Base-by-base conservation (phyloP, 2,113 vertebrate species). In the Archilochus colubris region DNA sequence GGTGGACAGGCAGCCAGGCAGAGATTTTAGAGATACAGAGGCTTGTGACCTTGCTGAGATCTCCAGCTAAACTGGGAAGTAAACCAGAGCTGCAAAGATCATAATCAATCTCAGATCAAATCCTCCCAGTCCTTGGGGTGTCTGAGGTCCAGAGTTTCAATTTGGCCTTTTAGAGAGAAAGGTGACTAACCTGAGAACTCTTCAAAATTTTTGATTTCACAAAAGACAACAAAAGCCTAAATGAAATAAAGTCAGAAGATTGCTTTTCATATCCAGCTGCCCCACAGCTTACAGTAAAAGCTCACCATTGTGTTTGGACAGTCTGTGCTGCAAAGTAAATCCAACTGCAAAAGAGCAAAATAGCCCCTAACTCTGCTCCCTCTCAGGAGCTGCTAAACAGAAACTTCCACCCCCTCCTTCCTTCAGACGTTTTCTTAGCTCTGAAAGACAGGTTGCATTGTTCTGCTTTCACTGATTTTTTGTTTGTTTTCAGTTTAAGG, bases 401-500 rank as follows among this genome's bases (percentile, higher is more conserved):
- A 88, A 88, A 83, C 75, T 59, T 61, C 30, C n/a, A 58, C 17
- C 18, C 27, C 8, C 58, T 82, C 57, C 51, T 62, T 95, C 44
- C 62, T 86, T 91, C 81, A 80, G 18, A 64, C 27, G 72, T 38
- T 75, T 76, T n/a, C 31, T 33, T 73, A 74, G n/a, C 62, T 59
- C 50, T 82, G 64, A 78, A 74, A 75, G 31, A 88, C 25, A 88
- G 25, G 36, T 12, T 66, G 14, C 38, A 75, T 59, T 84, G 66
- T 82, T 63, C 70, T 63, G 40, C 40, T 40, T 40, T 40, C 11
- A 40, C 40, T 40, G 40, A 40, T 40, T 40, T 40, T 40, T 40
- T 87, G 46, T 19, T 91, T 95, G 93, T 80, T 57, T 15, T 69
- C 28, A 86, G 46, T 75, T 76, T 74, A 74, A 72, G 31, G 82